A percentile compares a stretch with the other conserved stretches of the same genome.
Evolutionary conservation across 2,113 vertebrate species (phyloP).

Genomic region (Octodon degus): DNA sequence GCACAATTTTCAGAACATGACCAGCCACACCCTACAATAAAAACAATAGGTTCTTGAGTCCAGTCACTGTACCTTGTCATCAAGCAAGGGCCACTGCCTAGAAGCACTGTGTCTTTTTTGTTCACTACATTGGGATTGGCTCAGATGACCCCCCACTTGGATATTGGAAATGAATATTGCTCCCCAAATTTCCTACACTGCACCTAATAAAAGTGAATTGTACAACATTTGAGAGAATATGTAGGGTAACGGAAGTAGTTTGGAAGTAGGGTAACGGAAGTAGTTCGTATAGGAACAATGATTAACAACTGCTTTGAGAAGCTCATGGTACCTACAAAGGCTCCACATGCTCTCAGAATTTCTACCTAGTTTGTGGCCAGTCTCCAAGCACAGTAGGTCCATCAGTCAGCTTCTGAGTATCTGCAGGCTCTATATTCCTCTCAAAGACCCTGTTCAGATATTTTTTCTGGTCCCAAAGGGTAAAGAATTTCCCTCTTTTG

Average conservation of each 20-base stretch:
- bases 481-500: background rate
- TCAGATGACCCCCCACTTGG: background rate
- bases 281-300: background rate
- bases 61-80: fast-evolving
- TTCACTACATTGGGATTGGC: background rate
- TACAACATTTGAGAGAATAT: background rate
- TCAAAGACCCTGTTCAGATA: background rate
- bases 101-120: fast-evolving
- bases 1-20: background rate
- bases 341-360: background rate
- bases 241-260: background rate
- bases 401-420: fast-evolving
- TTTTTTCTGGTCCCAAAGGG: background rate
- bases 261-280: background rate
- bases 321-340: fast-evolving
- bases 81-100: background rate
- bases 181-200: background rate
- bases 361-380: background rate
- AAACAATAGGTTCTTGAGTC: fast-evolving
- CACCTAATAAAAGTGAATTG: background rate
- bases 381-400: background rate
- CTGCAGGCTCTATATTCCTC: background rate
- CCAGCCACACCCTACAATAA: too few species aligned
- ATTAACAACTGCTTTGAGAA: background rate
- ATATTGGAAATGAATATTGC: background rate